Base-by-base conservation (phyloP, 2,797 vertebrate species). In the Salarias fasciatus region DNA sequence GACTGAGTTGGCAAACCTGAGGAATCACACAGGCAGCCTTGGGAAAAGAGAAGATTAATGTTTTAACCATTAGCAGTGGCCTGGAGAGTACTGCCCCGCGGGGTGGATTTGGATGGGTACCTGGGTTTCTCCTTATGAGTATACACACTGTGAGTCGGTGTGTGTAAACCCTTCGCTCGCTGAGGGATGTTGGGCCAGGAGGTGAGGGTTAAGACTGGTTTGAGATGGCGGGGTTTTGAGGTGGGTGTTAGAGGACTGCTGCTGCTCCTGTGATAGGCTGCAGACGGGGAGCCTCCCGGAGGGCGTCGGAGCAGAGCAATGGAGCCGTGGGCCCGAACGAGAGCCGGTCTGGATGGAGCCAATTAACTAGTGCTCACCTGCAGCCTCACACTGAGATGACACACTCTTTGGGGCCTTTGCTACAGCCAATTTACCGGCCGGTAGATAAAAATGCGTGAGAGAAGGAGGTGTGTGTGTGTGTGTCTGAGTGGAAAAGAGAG, bases 321-420 rank as follows among this genome's bases (percentile, higher is more conserved):
- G 59, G 75, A 73, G 83, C 79, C 53, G 36, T 67, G 61, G 79
- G 88, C 86, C 79, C 36, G 55, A 83, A 69, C 69, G 62, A 72
- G 80, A 84, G 77, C 87, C 79, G 63, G 89, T 82, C 81, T 76
- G 89, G 86, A 91, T 85, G 86, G 91, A 91, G 90, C 92, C 92
- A 93, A 93, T 93, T 94, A 93, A 90, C 85, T 75, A 72, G 66
- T 69, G 84, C 89, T 92, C 91, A 93, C 90, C 93, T 94, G 84
- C 78, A 89, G 88, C 78, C 86, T 86, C 88, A 77, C 87, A 74
- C 88, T 75, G 86, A 88, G 81, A 86, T 55, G 79, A 73, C 79
- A 87, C 79, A 72, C 84, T 75, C 82, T 83, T 80, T 62, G 50
- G 74, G 75, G 72, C 80, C 76, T 69, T 61, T 61, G 81, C 68